Conservation (phyloP, 2,888 invertebrate genomes). For the Mimas tiliae region DNA sequence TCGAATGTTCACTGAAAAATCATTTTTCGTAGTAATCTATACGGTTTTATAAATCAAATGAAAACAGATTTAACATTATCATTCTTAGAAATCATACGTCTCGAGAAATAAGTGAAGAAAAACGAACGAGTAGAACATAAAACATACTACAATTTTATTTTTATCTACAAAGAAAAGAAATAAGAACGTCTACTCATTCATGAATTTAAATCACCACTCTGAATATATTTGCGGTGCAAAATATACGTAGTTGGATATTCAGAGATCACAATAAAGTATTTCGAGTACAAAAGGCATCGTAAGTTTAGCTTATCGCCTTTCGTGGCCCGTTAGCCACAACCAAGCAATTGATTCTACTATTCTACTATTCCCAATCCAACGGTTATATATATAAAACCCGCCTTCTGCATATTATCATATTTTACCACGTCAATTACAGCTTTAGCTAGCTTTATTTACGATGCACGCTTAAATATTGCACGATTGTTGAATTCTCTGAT, state of each 20-base stretch:
- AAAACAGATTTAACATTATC: conserved; percentile 18
- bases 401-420: conserved; percentile 71
- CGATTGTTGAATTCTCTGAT: not conserved
- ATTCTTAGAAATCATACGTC: conserved; percentile 14
- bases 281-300: conserved; percentile 74
- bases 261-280: conserved; percentile 67
- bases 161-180: conserved; percentile 26
- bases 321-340: conserved; percentile 72
- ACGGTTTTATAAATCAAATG: conserved; percentile 10
- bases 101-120: conserved; percentile 16
- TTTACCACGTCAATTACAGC: conserved; percentile 68
- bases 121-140: conserved; percentile 9
- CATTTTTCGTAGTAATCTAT: conserved; percentile 4
- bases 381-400: conserved; percentile 61
- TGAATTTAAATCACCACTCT: conserved; percentile 31
- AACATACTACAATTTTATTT: conserved; percentile 23
- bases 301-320: conserved; percentile 76
- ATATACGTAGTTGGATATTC: conserved; percentile 42
- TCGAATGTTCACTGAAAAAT: not conserved
- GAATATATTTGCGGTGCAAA: conserved; percentile 32
- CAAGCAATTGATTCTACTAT: conserved; percentile 75
- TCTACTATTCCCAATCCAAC: conserved; percentile 56
- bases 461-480: conserved; percentile 9
- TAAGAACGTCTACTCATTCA: conserved; percentile 28
- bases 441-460: conserved; percentile 25